Evolutionary conservation across 1,140 invertebrate species (phyloP), one percentile per base, ranked within the genome.

Genomic region (Aphelenchoides fujianensis): DNA sequence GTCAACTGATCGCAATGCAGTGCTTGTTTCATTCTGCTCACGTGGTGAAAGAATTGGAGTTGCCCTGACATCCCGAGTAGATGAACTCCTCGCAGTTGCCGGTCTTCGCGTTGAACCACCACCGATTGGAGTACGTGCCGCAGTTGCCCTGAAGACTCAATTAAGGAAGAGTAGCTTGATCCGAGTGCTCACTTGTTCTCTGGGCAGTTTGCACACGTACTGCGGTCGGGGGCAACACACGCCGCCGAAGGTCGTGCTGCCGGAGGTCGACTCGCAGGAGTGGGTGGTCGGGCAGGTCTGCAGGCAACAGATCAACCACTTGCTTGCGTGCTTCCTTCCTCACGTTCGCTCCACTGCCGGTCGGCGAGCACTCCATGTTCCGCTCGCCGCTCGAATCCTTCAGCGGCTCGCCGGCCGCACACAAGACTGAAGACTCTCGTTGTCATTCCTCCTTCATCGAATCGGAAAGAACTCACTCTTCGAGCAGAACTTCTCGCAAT

Each of bases 61-160:
- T 78, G 32, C 75, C 76, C 68, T 84, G 82, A 57, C 81, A 83
- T 16, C 81, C 81, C 3, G 80, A 83, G 53, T 84, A 83, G 67
- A 84, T 83, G 70, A 83, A 83, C 68, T 83, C 81, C 57, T 84
- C 82, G 68, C 81, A 83, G 69, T 83, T 84, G 41, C 81, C 81
- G 30, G 81, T 84, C 63, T 83, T 84, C 7, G 81, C 81, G 48
- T 83, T 83, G 72, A 84, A 83, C 81, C 81, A 83, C 81, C 81
- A 83, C 7, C 81, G 73, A 64, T 84, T 83, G 34, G 63, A 70
- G 66, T 83, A 83, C 2, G 81, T 83, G 36, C 81, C 81, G 61
- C 81, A 83, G 70, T 83, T 83, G 27, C 81, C 81, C 66, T 79
- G 30, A 48, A 66, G n/a, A 79, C 7, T 70, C 7, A 48, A 48